phyloP scores from a whole-genome alignment of 2,797 vertebrate species.

The Champsocephalus esox region DNA sequence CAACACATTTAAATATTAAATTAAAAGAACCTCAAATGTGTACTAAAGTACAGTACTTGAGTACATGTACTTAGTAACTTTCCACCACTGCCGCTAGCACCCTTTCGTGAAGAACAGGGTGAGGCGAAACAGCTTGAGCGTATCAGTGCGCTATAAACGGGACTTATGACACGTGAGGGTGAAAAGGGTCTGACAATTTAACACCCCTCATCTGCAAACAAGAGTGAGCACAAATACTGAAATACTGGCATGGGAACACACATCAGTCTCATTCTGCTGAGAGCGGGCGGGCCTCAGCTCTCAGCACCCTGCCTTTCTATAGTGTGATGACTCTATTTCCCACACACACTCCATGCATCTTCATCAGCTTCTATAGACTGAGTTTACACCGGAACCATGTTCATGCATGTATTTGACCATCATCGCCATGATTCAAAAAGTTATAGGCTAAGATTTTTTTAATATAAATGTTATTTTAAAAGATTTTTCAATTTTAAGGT shows the following conservation, averaged over 20 bases:
- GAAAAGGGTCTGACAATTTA: constrained; percentile 75
- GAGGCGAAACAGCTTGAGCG: constrained; percentile 57
- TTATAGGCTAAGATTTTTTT: neutral
- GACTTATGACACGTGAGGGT: constrained; percentile 78
- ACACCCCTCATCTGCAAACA: constrained; percentile 66
- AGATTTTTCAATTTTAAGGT: neutral
- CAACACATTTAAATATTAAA: too few species aligned
- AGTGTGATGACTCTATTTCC: constrained; percentile 63
- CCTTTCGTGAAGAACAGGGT: constrained; percentile 23
- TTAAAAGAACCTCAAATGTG: too few species aligned
- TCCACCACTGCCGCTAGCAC: neutral
- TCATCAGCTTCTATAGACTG: constrained; percentile 15
- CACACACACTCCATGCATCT: constrained; percentile 1
- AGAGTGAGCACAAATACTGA: constrained; percentile 48
- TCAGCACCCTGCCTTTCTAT: constrained; percentile 65
- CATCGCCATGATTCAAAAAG: neutral
- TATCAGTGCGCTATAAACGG: constrained; percentile 78
- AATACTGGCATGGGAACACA: constrained; percentile 46
- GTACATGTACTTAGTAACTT: too few species aligned
- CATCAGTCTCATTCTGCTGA: constrained; percentile 42
- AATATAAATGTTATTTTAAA: neutral
- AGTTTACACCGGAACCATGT: neutral
- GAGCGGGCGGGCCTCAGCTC: constrained; percentile 52
- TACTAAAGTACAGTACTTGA: too few species aligned
- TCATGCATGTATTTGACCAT: neutral